Evolutionary conservation across 2,888 invertebrate species (phyloP), one percentile per base, ranked within the genome.

Genomic region (Didymodactylos carnosus): DNA sequence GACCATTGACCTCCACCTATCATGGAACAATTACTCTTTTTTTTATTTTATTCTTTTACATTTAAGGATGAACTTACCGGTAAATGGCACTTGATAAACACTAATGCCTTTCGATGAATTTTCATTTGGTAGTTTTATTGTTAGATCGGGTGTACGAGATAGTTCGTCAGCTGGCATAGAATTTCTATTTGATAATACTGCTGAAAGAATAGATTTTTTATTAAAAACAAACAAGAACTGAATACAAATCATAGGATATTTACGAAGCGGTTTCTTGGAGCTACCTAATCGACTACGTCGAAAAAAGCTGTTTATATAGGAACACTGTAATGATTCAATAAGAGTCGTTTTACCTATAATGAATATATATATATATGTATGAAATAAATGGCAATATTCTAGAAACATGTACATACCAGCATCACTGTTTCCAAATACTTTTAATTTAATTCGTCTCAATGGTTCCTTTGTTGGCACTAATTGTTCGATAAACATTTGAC

Each of bases 371-470:
- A n/a, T n/a, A n/a, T n/a, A n/a, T n/a, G n/a, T n/a, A n/a, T n/a
- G n/a, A n/a, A n/a, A n/a, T n/a, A n/a, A n/a, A n/a, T n/a, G n/a
- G n/a, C n/a, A n/a, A n/a, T n/a, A n/a, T n/a, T n/a, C n/a, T n/a
- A n/a, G n/a, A n/a, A n/a, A n/a, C n/a, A n/a, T n/a, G n/a, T n/a
- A n/a, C n/a, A n/a, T 35, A 46, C 90, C 90, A 4, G 87, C 87
- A 0, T 88, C 88, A 72, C 88, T 88, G 78, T 88, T 87, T 0
- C 90, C 90, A 78, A 90, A 85, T 70, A 90, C 80, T 78, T 89
- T 87, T 75, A 90, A 81, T 78, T 88, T 89, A 75, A 89, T 85
- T 49, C 88, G 85, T 53, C 79, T 78, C 73, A 85, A 79, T 2
- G 81, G 79, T 39, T 80, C 77, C 25, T 77, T 77, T 10, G 79